These are phyloP conservation scores for Argentina silus DNA, from an alignment of 2,797 vertebrate species.

Conservation along the genomic window DNA sequence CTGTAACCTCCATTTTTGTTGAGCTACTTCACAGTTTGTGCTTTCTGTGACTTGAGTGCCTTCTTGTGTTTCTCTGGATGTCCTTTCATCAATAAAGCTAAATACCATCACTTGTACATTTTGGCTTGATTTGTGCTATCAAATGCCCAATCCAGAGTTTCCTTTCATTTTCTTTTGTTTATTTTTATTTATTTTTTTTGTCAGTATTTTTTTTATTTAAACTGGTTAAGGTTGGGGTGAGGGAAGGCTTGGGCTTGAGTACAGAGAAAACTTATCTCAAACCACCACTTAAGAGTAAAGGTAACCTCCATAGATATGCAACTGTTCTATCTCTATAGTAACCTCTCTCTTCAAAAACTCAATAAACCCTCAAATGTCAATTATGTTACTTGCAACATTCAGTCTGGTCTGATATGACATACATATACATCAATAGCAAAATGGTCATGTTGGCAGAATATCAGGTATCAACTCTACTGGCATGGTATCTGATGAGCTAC, in stretches of 20 bases:
- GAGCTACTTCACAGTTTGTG: not conserved
- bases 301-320: too few species aligned
- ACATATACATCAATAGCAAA: constrained; percentile 13
- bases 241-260: not conserved
- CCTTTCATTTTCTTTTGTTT: not conserved
- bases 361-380: constrained; percentile 23
- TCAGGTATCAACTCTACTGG: constrained; percentile 39
- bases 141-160: not conserved
- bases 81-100: not conserved
- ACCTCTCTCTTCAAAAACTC: constrained; percentile 12
- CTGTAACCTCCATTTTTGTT: not conserved
- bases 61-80: constrained; percentile 10
- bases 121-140: not conserved
- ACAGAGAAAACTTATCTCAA: not conserved
- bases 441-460: not conserved
- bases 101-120: not conserved
- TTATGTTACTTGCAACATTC: constrained; percentile 54
- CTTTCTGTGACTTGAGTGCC: constrained; percentile 11
- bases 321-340: not conserved
- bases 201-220: not conserved
- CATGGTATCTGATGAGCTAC: constrained; percentile 45
- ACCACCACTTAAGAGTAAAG: not conserved
- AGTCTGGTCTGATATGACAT: constrained; percentile 48
- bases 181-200: too few species aligned
- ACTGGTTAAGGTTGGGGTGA: not conserved